Evolutionary conservation across 2,113 vertebrate genomes (phyloP), one percentile per base, ranked within the genome.

Genomic region (Leucopternis melanops): DNA sequence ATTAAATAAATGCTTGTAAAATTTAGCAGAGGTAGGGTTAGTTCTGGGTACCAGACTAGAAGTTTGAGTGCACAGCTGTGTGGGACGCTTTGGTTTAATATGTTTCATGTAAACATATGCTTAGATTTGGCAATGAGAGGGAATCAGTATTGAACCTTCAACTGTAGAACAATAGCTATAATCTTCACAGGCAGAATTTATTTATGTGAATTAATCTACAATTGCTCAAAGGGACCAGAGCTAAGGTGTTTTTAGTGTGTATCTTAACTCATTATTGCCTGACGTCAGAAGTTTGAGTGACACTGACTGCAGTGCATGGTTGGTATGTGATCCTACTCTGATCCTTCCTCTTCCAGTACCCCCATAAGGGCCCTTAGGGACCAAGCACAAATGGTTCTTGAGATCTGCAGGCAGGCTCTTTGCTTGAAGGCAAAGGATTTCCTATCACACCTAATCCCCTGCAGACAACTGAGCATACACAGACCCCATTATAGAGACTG

Each of bases 321-420:
- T 57, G 19, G 10, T 88, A 10, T 54, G 8, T 59, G 63, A 54
- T 86, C 27, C 13, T 65, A 12, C 50, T 70, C 45, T 44, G 50
- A 62, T 52, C n/a, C 20, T 72, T 82, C n/a, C 13, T 75, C 36
- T 93, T 32, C 27, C 38, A 55, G 19, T 18, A 55, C 54, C 54
- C n/a, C n/a, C 16, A 11, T 17, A 16, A 0, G 0, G 55, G 11
- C 7, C 52, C 45, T 71, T 12, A 9, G 32, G 25, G 57, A 66
- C 34, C 5, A 40, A 59, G 50, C 11, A 52, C 26, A 63, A 32
- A 18, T 26, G 29, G 4, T 9, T 27, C 72, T 45, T 40, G 27
- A 75, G 69, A 32, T 32, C 20, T 50, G 14, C n/a, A 47, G 40
- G 31, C 16, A 94, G 34, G n/a, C 15, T 92, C 29, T 77, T 49